Evolutionary conservation across 2,888 invertebrate genomes (phyloP).

Genomic region (Philopedon plagiatum): DNA sequence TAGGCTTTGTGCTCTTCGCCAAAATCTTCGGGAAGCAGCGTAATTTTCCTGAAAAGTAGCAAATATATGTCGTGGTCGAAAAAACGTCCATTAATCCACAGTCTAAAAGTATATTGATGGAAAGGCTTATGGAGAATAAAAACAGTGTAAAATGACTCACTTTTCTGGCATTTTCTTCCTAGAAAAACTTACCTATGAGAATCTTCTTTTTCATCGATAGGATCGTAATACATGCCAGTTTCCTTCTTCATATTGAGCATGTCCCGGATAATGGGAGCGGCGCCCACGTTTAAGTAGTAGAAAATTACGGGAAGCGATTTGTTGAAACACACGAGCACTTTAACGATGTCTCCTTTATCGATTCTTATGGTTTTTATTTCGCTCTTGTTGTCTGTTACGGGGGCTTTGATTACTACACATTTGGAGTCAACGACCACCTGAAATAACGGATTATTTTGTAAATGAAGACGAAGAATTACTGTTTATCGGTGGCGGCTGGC

Average conservation of each 20-base stretch:
- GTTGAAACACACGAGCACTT: slow-evolving; percentile 84
- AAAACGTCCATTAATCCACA: too few species aligned
- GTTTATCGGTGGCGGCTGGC: too few species aligned
- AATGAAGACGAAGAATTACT: too few species aligned
- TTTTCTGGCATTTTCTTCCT: too few species aligned
- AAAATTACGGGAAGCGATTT: slow-evolving; percentile 85
- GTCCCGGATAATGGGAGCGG: slow-evolving; percentile 79
- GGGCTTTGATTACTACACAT: slow-evolving; percentile 71
- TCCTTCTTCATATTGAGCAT: slow-evolving; percentile 78
- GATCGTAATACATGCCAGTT: slow-evolving; percentile 72
- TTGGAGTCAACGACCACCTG: slow-evolving; percentile 62
- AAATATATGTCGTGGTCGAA: neutral
- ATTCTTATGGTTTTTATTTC: slow-evolving; percentile 77
- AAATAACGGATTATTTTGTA: too few species aligned
- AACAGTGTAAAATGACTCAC: too few species aligned
- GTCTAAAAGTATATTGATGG: too few species aligned
- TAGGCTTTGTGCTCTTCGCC: slow-evolving; percentile 77
- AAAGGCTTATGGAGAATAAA: too few species aligned
- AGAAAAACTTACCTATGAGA: slow-evolving; percentile 67
- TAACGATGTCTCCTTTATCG: slow-evolving; percentile 79
- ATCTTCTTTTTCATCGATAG: slow-evolving; percentile 74
- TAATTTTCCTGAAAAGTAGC: slow-evolving; percentile 74
- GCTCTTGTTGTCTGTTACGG: slow-evolving; percentile 72
- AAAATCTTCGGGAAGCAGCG: slow-evolving; percentile 80
- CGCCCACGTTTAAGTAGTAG: slow-evolving; percentile 80